A percentile compares a stretch with the other conserved stretches of the same genome.
phyloP scores from a whole-genome alignment of 2,888 invertebrate genomes.

The Ennomos quercinarius region DNA sequence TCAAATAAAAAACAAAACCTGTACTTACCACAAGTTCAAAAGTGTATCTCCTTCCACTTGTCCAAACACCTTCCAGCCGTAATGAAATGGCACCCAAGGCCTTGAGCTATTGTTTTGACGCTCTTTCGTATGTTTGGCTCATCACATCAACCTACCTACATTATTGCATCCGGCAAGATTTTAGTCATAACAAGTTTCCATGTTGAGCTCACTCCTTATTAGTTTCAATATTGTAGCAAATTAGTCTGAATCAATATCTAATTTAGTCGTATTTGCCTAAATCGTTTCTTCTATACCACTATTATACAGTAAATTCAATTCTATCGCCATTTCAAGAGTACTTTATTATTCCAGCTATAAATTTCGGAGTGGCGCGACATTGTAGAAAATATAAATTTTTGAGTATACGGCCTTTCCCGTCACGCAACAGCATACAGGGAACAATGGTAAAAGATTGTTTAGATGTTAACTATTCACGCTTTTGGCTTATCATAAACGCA shows the following conservation, averaged over 20 bases:
- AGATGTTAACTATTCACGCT: constrained; percentile 51
- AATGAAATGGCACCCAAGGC: constrained; percentile 17
- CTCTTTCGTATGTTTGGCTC: constrained; percentile 10
- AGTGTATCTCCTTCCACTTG: constrained; percentile 12
- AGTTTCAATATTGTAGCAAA: constrained; percentile 16
- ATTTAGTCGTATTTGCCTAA: constrained; percentile 16
- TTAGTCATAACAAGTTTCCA: constrained; percentile 30
- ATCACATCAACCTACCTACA: constrained; percentile 24
- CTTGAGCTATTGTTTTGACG: constrained; percentile 16
- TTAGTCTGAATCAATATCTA: constrained; percentile 11
- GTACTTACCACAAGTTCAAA: constrained; percentile 19
- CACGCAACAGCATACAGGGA: constrained; percentile 45
- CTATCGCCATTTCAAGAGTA: constrained; percentile 17
- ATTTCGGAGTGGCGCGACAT: constrained; percentile 57
- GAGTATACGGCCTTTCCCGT: constrained; percentile 35
- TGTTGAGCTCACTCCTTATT: constrained; percentile 19
- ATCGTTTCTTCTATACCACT: constrained; percentile 5
- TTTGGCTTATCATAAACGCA: constrained; percentile 61
- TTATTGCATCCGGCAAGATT: constrained; percentile 25
- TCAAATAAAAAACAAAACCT: constrained; percentile 2
- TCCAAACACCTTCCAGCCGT: constrained; percentile 12
- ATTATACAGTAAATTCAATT: constrained; percentile 17
- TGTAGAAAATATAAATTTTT: constrained; percentile 42
- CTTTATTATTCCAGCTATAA: constrained; percentile 20
- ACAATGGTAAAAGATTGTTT: constrained; percentile 64